Evolutionary conservation across 92 coral and sea anemone species (phyloP), one percentile per base, ranked within the genome.

Genomic region (Chrysogorgia sp.): DNA sequence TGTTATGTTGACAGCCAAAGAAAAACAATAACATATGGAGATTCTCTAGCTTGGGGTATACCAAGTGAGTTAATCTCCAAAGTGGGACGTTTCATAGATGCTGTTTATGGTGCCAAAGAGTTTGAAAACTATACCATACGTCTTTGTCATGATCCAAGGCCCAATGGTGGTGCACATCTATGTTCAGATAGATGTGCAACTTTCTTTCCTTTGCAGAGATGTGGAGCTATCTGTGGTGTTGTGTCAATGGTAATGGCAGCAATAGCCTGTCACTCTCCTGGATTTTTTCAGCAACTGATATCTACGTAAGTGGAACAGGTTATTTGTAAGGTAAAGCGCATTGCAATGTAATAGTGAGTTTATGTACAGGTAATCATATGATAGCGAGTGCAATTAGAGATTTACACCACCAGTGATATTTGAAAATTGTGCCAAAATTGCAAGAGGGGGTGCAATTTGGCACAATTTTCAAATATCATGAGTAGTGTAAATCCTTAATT

Each of bases 181-280:
- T 63, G 58, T 67, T 58, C 25, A 50, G 43, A 26, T 48, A 43
- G 48, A 17, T 79, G 84, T 67, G 75, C 76, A 49, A 45, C 22
- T 43, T 47, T 30, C 65, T 79, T 63, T 58, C 84, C 84, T 10
- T 52, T 79, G 31, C 84, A 79, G 47, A 64, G 40, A 20, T 79
- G 84, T 58, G 28, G 50, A 28, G 64, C 41, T 43, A 55, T 79
- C n/a, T 79, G 84, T 53, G 84, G 77, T 17, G 48, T 81, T 53
- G 58, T 81, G 53, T 80, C 57, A 58, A 69, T 81, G 85, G 60
- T 81, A 22, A 70, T 81, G 79, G 52, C 79, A 40, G 85, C 80
- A 56, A 69, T 58, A 52, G 85, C 85, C 21, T 81, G 85, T 63
- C 79, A 81, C 47, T 61, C 41, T 55, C 29, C 32, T 37, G 56